phyloP scores from a whole-genome alignment of 1,140 invertebrate genomes.

The Bombus polaris region DNA sequence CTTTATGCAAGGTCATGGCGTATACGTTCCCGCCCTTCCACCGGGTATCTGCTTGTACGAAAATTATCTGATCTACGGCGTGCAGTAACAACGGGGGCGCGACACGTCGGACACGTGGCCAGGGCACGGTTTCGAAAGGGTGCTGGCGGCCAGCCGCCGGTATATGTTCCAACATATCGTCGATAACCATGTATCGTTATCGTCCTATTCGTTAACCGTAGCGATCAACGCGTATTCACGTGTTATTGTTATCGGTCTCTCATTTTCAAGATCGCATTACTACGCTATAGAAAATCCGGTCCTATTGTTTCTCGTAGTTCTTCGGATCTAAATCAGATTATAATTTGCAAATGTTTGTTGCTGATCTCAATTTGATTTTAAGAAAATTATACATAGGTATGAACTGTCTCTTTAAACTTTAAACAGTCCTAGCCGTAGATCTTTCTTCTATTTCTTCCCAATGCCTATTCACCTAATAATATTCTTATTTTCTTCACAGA shows the following conservation, averaged over 20 bases:
- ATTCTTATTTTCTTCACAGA: not conserved
- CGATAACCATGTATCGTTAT: conserved; percentile 69
- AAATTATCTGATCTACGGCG: conserved; percentile 66
- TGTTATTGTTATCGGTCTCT: conserved; percentile 43
- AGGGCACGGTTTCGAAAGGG: conserved; percentile 62
- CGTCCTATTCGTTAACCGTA: conserved; percentile 61
- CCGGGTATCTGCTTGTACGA: conserved; percentile 55
- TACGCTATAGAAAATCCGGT: not conserved
- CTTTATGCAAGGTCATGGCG: conserved; percentile 60
- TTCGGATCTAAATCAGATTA: not conserved
- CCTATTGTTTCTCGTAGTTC: not conserved
- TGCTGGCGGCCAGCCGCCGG: conserved; percentile 47
- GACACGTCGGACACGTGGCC: conserved; percentile 68
- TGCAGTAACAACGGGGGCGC: conserved; percentile 67
- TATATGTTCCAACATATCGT: conserved; percentile 53
- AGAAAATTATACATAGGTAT: too few relatives aligned
- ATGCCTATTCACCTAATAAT: too few relatives aligned
- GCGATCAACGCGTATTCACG: conserved; percentile 49
- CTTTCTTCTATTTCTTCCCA: too few relatives aligned
- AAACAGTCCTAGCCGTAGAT: too few relatives aligned
- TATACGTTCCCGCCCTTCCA: conserved; percentile 25
- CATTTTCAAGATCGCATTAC: conserved; percentile 34
- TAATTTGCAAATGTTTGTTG: not conserved
- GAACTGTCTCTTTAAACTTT: too few relatives aligned
- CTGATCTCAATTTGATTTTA: too few relatives aligned